A percentile compares a stretch with the other conserved stretches of the same genome.
Conservation (phyloP, 2,797 vertebrate species). For the Rachycentron canadum region DNA sequence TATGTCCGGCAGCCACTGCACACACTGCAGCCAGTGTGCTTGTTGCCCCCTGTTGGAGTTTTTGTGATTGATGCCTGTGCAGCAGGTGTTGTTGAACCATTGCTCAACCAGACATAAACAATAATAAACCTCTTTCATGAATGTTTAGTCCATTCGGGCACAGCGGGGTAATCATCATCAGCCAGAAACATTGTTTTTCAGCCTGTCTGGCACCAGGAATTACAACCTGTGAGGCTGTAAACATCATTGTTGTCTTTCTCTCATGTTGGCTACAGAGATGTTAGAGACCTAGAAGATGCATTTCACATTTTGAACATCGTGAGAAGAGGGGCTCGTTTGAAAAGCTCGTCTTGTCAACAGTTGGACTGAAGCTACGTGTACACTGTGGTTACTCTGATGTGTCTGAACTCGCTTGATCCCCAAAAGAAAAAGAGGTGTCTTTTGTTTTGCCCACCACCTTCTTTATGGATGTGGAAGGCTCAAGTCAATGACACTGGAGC, state of each 20-base stretch:
- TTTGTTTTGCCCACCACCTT: neutral
- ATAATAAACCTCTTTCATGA: slow-evolving; percentile 62
- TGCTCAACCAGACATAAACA: slow-evolving; percentile 75
- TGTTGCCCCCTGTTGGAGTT: slow-evolving; percentile 66
- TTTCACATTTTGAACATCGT: slow-evolving; percentile 12
- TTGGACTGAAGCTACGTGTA: neutral
- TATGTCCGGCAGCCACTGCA: neutral
- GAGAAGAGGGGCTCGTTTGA: slow-evolving; percentile 1
- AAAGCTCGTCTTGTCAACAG: slow-evolving; percentile 1
- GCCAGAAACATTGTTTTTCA: slow-evolving; percentile 32
- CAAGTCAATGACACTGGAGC: neutral
- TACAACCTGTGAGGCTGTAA: slow-evolving; percentile 41
- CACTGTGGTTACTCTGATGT: slow-evolving; percentile 27
- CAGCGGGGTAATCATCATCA: slow-evolving; percentile 37
- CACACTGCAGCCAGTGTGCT: neutral
- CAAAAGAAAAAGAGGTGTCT: neutral
- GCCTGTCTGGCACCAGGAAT: slow-evolving; percentile 44
- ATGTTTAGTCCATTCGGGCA: slow-evolving; percentile 57
- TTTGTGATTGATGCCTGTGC: slow-evolving; percentile 23
- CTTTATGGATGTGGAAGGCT: slow-evolving; percentile 11
- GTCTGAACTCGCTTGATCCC: slow-evolving; percentile 31
- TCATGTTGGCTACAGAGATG: slow-evolving; percentile 13
- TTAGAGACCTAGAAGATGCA: slow-evolving; percentile 18
- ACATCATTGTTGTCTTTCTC: slow-evolving; percentile 31
- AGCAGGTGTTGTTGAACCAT: slow-evolving; percentile 61